Base-by-base conservation (phyloP, 2,113 vertebrate genomes). In the Gambusia affinis region DNA sequence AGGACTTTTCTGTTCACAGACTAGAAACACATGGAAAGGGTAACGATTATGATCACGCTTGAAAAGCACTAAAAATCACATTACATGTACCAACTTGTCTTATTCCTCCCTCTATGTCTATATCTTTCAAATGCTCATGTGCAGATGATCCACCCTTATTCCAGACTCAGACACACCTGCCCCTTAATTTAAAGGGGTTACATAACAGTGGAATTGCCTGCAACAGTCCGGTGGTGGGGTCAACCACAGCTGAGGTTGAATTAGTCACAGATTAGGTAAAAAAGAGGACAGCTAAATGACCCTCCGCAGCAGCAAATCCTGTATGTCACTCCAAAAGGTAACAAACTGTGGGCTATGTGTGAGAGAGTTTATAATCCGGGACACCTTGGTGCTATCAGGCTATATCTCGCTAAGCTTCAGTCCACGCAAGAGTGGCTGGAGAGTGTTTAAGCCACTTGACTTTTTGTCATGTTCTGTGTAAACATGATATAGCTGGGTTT, bases 311-410 rank as follows among this genome's bases (percentile, higher is more conserved):
- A 60, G 79, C 69, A 84, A 89, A 90, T 89, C 82, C 82, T 88
- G 90, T 88, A 84, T 68, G 65, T 44, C 79, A 57, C 83, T 76
- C 71, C 44, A 42, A 75, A 75, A 85, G 78, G 85, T 81, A 85
- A 82, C 85, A 88, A 82, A 88, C 84, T 65, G 72, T n/a, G 75
- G 80, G 61, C 84, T 80, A 85, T 88, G 80, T 82, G 44, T 0
- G 22, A 82, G 88, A 81, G 78, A 76, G 86, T 83, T 81, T 85
- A 73, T 92, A 87, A 91, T 90, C 87, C 89, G 70, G 88, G 87
- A 90, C 88, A 90, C 85, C 88, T 84, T 76, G 87, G 87, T 31
- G 54, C 83, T 91, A 91, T 90, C 87, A 30, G 80, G 84, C 83
- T 73, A 78, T 27, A 92, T 91, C 81, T 19, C 79, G 80, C 75